A percentile compares a stretch with the other conserved stretches of the same genome.
Evolutionary conservation across 2,888 invertebrate species (phyloP).

Genomic region (Euplagia quadripunctaria): DNA sequence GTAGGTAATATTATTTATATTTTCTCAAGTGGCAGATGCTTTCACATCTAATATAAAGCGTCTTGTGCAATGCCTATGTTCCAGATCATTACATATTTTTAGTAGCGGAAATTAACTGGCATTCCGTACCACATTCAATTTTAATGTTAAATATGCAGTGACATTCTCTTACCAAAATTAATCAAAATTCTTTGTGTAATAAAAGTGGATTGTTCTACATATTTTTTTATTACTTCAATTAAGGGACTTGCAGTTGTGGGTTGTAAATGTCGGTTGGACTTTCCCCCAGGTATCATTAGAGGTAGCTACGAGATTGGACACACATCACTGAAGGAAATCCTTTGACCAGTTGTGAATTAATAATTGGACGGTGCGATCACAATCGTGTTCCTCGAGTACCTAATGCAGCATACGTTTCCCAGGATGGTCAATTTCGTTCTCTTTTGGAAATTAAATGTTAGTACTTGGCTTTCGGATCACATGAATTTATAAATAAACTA

Average conservation of each 20-base stretch:
- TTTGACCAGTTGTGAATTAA: slow-evolving; percentile 13
- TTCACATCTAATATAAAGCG: neutral
- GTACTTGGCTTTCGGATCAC: neutral
- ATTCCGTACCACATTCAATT: slow-evolving; percentile 2
- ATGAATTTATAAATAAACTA: neutral
- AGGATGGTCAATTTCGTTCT: neutral
- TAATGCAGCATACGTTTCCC: neutral
- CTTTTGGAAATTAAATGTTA: neutral
- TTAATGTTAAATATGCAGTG: slow-evolving; percentile 17
- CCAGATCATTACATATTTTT: slow-evolving; percentile 2
- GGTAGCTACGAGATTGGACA: slow-evolving; percentile 15
- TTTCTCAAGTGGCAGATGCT: neutral
- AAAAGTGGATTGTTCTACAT: slow-evolving; percentile 16
- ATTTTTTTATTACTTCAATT: slow-evolving; percentile 20
- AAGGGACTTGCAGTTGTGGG: neutral
- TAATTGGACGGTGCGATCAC: neutral
- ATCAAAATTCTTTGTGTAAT: slow-evolving; percentile 11
- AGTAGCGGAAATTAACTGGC: slow-evolving; percentile 1
- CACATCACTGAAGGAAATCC: slow-evolving; percentile 12
- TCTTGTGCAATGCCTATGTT: neutral
- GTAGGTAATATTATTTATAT: neutral
- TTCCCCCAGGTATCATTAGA: slow-evolving; percentile 11
- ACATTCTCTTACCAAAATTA: slow-evolving; percentile 9
- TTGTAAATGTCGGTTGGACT: neutral
- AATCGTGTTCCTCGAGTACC: neutral